Base-by-base conservation (phyloP, 2,888 invertebrate genomes). In the Norana najaformis region DNA sequence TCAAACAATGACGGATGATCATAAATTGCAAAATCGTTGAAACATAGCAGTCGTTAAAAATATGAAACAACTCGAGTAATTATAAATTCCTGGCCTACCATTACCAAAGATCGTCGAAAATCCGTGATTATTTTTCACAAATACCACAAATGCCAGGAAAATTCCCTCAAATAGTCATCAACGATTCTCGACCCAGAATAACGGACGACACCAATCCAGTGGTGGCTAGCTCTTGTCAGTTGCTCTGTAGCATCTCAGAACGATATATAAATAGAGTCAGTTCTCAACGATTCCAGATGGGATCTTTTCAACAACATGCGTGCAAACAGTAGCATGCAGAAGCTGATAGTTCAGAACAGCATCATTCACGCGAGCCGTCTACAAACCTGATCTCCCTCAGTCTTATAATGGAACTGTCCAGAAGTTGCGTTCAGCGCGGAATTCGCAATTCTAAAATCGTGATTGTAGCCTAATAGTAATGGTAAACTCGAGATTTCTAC, bases 301-400 rank as follows among this genome's bases (percentile, higher is more conserved):
- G n/a, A n/a, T 69, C n/a, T 1, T n/a, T n/a, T 69, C 69, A 69
- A n/a, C 69, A 69, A 69, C n/a, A 8, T 3, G 69, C 69, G 5
- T 69, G 69, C 69, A 69, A n/a, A 69, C 69, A n/a, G 69, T 69
- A n/a, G 69, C 69, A 69, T 69, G 69, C n/a, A 69, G 69, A 69
- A 69, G 69, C 30, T 8, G n/a, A n/a, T 69, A 69, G 69, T n/a
- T 69, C 11, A 69, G 8, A 6, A 69, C 30, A 69, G n/a, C 69
- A 0, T 69, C 69, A 30, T n/a, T 30, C 69, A n/a, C n/a, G 69
- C n/a, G 69, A 69, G 30, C 8, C n/a, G n/a, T n/a, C n/a, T 1
- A n/a, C 8, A 8, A n/a, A 69, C 69, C 69, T 69, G 69, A 69
- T n/a, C 69, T n/a, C 69, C n/a, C 69, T 69, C n/a, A n/a, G 8